Evolutionary conservation across 1,140 invertebrate genomes (phyloP).

Genomic region (Lepidurus couesii): DNA sequence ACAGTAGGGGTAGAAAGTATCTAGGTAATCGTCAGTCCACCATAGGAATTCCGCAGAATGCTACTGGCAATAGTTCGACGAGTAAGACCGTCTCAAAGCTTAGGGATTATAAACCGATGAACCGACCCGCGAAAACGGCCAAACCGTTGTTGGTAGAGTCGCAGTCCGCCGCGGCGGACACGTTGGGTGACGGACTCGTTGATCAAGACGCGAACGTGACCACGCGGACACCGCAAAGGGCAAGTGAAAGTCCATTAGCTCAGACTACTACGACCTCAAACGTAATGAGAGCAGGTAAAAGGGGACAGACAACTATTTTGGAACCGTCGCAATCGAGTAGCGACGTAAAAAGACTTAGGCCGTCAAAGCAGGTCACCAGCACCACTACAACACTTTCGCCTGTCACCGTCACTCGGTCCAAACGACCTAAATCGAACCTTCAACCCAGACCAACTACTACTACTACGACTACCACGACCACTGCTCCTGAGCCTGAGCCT

Average conservation of each 20-base stretch:
- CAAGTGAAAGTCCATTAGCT: background rate
- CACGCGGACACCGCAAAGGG: background rate
- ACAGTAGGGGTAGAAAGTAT: background rate
- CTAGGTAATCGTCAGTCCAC: background rate
- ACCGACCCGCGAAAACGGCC: background rate
- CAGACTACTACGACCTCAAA: background rate
- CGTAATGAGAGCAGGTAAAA: slow-evolving; percentile 6
- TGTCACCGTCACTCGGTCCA: background rate
- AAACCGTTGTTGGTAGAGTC: background rate
- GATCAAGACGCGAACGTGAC: too few relatives aligned
- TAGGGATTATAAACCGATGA: background rate
- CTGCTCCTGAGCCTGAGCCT: background rate
- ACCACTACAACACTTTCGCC: background rate
- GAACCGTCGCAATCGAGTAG: background rate
- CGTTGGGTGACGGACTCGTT: too few relatives aligned
- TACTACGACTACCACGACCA: background rate
- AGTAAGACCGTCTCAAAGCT: background rate
- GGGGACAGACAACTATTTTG: background rate
- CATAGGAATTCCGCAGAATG: background rate
- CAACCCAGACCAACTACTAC: background rate
- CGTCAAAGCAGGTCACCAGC: background rate
- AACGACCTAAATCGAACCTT: background rate
- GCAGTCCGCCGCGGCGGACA: background rate
- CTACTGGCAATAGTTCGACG: background rate
- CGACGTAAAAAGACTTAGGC: background rate